These are phyloP conservation scores for Sarcophaga subvicina DNA, from an alignment of 2,888 invertebrate genomes.

Conservation along the genomic window DNA sequence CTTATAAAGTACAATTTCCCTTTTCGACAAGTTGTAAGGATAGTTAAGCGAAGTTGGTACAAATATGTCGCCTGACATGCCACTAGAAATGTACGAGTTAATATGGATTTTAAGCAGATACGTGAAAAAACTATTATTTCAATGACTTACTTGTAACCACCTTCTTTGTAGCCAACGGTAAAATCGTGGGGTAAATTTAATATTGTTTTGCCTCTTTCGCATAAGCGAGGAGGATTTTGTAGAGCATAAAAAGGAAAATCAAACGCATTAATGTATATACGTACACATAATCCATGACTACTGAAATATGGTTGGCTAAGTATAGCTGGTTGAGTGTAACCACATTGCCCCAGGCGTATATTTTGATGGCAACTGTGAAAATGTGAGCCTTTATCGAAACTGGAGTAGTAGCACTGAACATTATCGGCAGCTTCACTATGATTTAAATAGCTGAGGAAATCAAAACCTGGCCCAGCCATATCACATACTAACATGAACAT, in stretches of 20 bases:
- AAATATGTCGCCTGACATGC: conserved; percentile 77
- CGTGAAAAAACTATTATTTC: not conserved
- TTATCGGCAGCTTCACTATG: conserved; percentile 77
- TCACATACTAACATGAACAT: conserved; percentile 76
- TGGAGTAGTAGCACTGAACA: conserved; percentile 80
- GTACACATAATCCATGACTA: conserved; percentile 79
- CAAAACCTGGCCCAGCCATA: conserved; percentile 81
- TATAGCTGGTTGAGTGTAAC: conserved; percentile 77
- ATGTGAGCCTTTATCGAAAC: conserved; percentile 79
- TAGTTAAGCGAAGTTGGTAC: conserved; percentile 77
- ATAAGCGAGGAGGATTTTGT: conserved; percentile 72
- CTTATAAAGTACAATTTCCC: conserved; percentile 68
- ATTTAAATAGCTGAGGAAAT: conserved; percentile 74
- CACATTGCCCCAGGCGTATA: conserved; percentile 79
- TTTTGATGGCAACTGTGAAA: conserved; percentile 79
- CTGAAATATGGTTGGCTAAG: conserved; percentile 76
- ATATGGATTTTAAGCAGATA: not conserved
- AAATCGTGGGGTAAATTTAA: conserved; percentile 75
- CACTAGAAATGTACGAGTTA: conserved; percentile 69
- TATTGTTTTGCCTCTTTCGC: conserved; percentile 72
- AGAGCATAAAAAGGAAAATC: conserved; percentile 79
- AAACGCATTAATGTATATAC: conserved; percentile 79
- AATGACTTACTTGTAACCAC: conserved; percentile 66
- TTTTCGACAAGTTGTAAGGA: conserved; percentile 80
- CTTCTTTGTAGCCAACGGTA: conserved; percentile 78